These are phyloP conservation scores for Pogonus chalceus DNA, from an alignment of 1,140 invertebrate genomes.

Conservation along the genomic window DNA sequence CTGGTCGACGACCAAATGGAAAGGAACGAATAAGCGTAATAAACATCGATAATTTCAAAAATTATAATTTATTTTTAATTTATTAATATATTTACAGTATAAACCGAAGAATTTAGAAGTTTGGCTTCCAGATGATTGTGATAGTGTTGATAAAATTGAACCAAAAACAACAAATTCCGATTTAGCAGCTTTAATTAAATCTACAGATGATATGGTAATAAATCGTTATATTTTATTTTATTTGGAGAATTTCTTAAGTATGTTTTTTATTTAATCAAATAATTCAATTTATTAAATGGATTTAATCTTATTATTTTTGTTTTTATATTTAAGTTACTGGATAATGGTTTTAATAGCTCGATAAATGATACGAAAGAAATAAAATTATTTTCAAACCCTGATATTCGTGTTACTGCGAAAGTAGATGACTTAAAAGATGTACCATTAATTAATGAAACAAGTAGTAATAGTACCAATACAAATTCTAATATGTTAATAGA, in stretches of 20 bases:
- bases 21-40: constrained; percentile 37
- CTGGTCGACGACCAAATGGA: constrained; percentile 40
- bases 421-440: neutral
- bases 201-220: constrained; percentile 47
- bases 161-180: constrained; percentile 35
- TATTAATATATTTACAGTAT: constrained; percentile 5
- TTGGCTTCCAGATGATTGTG: constrained; percentile 14
- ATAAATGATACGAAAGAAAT: neutral
- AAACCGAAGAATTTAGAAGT: constrained; percentile 15
- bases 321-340: no score
- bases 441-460: no score
- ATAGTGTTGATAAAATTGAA: constrained; percentile 18
- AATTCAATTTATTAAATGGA: constrained; percentile 19
- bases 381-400: neutral
- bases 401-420: neutral
- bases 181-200: constrained; percentile 48
- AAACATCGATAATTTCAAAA: constrained; percentile 9
- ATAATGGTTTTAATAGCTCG: no score
- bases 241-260: constrained; percentile 7
- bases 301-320: constrained; percentile 6
- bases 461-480: no score
- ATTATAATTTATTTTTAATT: constrained; percentile 11
- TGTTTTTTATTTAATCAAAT: constrained; percentile 15
- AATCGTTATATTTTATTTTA: constrained; percentile 12
- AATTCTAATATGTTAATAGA: no score